Conservation (phyloP, 2,888 invertebrate species). For the Aleiodes alternator region DNA sequence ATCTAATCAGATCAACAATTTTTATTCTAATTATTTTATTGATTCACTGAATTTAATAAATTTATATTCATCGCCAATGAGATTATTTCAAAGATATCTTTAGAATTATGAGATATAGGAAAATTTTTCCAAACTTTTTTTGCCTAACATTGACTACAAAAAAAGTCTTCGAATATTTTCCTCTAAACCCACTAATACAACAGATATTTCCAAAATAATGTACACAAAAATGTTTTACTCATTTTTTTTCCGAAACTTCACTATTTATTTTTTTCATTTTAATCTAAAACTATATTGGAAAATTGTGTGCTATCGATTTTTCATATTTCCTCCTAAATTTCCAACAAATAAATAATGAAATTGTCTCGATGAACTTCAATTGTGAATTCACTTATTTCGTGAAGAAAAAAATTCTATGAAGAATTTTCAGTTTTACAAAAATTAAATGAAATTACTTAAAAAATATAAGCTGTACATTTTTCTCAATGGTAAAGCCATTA, state of each 20-base stretch:
- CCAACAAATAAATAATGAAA: background rate
- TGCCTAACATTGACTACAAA: too few relatives aligned
- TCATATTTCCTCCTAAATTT: too few relatives aligned
- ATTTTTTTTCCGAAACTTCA: background rate
- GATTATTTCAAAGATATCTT: background rate
- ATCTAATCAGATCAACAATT: conserved; percentile 28
- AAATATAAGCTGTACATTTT: conserved; percentile 32
- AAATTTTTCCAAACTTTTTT: too few relatives aligned
- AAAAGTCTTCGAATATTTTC: too few relatives aligned
- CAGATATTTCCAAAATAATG: too few relatives aligned
- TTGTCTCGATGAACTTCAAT: background rate
- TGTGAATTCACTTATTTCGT: background rate
- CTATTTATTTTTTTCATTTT: background rate
- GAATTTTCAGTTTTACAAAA: conserved; percentile 9
- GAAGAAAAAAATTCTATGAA: background rate
- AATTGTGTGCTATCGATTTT: too few relatives aligned
- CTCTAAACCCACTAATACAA: too few relatives aligned
- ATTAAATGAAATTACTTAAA: conserved; percentile 5
- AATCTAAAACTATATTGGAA: too few relatives aligned
- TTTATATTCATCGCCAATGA: background rate
- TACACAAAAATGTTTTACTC: background rate
- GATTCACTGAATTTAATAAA: background rate
- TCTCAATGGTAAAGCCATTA: conserved; percentile 1
- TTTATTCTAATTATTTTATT: background rate
- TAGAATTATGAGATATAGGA: too few relatives aligned